A percentile compares a stretch with the other conserved stretches of the same genome.
Conservation (phyloP, 2,888 invertebrate genomes). For the Dicyrtomina minuta region DNA sequence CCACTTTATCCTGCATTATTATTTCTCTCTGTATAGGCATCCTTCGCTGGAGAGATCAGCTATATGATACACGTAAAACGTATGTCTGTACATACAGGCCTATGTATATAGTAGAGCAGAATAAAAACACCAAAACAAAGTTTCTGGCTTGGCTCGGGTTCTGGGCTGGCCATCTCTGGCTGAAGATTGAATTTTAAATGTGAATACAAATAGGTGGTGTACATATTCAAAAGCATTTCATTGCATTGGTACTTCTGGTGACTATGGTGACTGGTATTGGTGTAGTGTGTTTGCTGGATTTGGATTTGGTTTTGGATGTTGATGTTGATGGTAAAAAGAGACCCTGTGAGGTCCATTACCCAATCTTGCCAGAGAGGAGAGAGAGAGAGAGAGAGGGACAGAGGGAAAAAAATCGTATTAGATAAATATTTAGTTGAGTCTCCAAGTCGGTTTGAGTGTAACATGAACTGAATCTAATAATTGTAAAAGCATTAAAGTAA, state of each 20-base stretch:
- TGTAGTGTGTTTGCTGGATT: not conserved
- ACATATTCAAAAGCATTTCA: not conserved
- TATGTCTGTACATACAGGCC: too few relatives aligned
- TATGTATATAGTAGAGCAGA: too few relatives aligned
- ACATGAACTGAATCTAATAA: too few relatives aligned
- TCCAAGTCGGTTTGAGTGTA: too few relatives aligned
- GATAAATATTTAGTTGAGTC: conserved; percentile 6
- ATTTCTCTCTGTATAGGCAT: not conserved
- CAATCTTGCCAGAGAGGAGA: not conserved
- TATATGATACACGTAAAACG: too few relatives aligned
- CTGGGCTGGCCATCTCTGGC: too few relatives aligned
- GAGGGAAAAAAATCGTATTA: not conserved
- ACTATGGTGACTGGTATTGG: not conserved
- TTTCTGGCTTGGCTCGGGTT: too few relatives aligned
- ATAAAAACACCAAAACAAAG: too few relatives aligned
- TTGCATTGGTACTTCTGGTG: not conserved
- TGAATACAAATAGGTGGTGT: not conserved
- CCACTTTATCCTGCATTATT: too few relatives aligned
- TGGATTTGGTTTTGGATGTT: not conserved
- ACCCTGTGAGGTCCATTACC: conserved; percentile 28
- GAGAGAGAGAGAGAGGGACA: not conserved
- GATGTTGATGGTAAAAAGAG: not conserved
- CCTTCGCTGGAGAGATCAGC: not conserved
- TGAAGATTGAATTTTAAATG: too few relatives aligned
- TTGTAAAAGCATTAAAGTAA: too few relatives aligned